phyloP scores from a whole-genome alignment of 2,113 vertebrate species.

The Myotis brandtii region DNA sequence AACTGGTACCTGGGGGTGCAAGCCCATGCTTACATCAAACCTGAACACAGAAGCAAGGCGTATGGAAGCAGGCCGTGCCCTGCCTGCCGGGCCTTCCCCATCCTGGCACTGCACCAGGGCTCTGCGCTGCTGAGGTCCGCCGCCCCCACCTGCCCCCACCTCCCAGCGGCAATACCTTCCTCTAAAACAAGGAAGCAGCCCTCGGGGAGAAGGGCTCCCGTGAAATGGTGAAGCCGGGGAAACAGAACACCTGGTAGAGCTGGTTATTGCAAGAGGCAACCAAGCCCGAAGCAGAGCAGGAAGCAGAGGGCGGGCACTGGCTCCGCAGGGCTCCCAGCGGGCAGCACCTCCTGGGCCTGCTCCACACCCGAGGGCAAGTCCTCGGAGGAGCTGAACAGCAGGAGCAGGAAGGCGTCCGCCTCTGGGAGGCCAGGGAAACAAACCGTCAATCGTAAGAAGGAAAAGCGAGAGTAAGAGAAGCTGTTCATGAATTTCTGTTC shows the following conservation, averaged over 20 bases:
- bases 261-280: constrained; percentile 58
- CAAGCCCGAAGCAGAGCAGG: not conserved
- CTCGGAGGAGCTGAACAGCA: not conserved
- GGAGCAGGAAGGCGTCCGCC: constrained; percentile 25
- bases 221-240: constrained; percentile 56
- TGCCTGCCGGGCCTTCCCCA: constrained; percentile 42
- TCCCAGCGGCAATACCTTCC: constrained; percentile 81
- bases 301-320: constrained; percentile 12
- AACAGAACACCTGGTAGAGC: constrained; percentile 58
- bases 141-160: constrained; percentile 23
- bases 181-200: constrained; percentile 89
- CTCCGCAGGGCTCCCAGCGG: constrained; percentile 7
- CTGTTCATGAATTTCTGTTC: constrained; percentile 59
- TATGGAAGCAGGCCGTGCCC: constrained; percentile 42
- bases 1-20: constrained; percentile 55
- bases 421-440: constrained; percentile 44
- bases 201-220: constrained; percentile 47
- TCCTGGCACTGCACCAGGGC: constrained; percentile 38
- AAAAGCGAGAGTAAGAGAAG: constrained; percentile 61
- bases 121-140: constrained; percentile 45
- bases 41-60: constrained; percentile 56
- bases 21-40: constrained; percentile 61
- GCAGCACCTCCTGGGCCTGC: not conserved
- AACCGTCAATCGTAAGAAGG: constrained; percentile 59
- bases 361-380: not conserved